phyloP scores from a whole-genome alignment of 2,888 invertebrate species.

The Eupithecia vulgata region DNA sequence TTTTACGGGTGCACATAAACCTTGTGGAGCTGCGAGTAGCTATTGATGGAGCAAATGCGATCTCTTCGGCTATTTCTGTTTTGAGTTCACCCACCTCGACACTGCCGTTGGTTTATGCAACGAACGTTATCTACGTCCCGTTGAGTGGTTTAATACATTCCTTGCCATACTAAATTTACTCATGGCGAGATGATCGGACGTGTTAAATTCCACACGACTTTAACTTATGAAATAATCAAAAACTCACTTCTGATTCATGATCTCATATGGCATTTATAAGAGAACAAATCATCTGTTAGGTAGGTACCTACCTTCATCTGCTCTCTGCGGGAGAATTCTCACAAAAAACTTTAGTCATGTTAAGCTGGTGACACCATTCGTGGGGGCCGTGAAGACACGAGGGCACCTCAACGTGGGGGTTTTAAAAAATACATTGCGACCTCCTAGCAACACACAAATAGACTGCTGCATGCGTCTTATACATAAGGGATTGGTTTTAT shows the following conservation, averaged over 20 bases:
- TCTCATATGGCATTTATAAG: constrained; percentile 28
- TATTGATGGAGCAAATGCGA: constrained; percentile 57
- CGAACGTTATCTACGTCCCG: constrained; percentile 29
- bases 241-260: constrained; percentile 17
- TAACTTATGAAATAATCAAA: not conserved
- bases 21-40: constrained; percentile 48
- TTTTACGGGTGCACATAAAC: constrained; percentile 51
- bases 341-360: constrained; percentile 40
- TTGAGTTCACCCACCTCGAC: constrained; percentile 74
- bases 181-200: constrained; percentile 15
- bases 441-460: constrained; percentile 29
- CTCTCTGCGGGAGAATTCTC: constrained; percentile 44
- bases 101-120: constrained; percentile 64
- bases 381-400: constrained; percentile 48
- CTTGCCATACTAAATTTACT: constrained; percentile 26
- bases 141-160: constrained; percentile 24
- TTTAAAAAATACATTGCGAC: constrained; percentile 32
- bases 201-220: constrained; percentile 8
- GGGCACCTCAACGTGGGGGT: constrained; percentile 52
- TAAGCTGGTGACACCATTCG: constrained; percentile 37
- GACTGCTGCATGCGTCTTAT: constrained; percentile 3
- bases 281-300: constrained; percentile 9
- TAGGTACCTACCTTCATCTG: constrained; percentile 19
- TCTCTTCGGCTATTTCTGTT: constrained; percentile 71
- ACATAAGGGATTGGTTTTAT: not conserved